phyloP scores from a whole-genome alignment of 2,113 vertebrate species.

The Geococcyx californianus region DNA sequence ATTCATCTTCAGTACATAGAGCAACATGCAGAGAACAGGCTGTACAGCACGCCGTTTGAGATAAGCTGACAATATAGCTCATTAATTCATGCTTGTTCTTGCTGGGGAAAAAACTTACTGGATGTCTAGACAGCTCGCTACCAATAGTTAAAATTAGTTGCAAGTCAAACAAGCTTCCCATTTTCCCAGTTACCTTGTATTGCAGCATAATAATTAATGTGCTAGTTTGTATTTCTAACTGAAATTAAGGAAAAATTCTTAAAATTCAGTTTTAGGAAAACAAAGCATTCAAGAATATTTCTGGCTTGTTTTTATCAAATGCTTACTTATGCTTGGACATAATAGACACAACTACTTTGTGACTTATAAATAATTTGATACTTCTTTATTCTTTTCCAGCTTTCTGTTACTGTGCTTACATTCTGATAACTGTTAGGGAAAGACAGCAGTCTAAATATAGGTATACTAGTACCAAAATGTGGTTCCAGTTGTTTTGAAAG shows the following conservation, averaged over 20 bases:
- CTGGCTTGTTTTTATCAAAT: not conserved
- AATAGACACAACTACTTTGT: not conserved
- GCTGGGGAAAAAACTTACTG: not conserved
- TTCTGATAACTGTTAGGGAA: not conserved
- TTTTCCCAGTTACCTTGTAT: not conserved
- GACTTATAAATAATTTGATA: not conserved
- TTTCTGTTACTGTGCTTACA: not conserved
- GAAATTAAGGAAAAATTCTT: not conserved
- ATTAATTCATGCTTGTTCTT: not conserved
- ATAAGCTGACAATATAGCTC: not conserved
- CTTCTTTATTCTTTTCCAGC: not conserved
- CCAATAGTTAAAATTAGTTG: not conserved
- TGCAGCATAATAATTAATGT: not conserved
- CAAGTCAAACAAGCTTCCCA: not conserved
- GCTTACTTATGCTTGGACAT: not conserved
- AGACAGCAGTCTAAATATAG: not conserved
- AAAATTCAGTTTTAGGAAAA: not conserved
- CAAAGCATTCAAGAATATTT: not conserved
- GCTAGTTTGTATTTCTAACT: not conserved
- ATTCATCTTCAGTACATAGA: not conserved
- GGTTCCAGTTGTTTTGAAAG: not conserved
- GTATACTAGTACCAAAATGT: not conserved
- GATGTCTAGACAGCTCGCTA: not conserved
- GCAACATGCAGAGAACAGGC: not conserved
- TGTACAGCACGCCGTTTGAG: not conserved